These are phyloP conservation scores for Coecobrya sp. DNA, from an alignment of 2,888 invertebrate species.

Conservation along the genomic window DNA sequence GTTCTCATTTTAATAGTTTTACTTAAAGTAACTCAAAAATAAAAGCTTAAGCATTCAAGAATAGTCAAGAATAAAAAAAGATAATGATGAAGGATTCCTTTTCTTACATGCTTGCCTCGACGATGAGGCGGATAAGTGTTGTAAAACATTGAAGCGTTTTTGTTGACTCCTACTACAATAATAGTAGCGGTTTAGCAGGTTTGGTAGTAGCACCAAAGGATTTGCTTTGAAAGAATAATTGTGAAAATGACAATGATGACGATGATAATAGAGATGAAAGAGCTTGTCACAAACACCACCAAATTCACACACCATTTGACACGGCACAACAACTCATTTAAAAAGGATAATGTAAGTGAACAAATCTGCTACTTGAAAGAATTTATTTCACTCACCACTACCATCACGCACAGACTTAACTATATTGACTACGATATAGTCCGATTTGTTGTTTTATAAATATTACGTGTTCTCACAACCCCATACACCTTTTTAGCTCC, in stretches of 20 bases:
- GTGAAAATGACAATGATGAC: conserved; percentile 65
- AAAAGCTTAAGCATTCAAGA: background rate
- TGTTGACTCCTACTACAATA: conserved; percentile 52
- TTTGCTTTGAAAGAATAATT: conserved; percentile 42
- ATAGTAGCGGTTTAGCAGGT: conserved; percentile 55
- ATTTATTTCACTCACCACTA: conserved; percentile 16
- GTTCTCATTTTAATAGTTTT: background rate
- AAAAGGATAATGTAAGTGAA: conserved; percentile 7
- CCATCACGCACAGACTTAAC: conserved; percentile 26
- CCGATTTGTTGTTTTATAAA: conserved; percentile 21
- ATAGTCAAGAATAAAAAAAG: background rate
- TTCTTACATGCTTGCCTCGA: conserved; percentile 83
- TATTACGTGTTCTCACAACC: background rate
- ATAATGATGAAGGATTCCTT: conserved; percentile 35
- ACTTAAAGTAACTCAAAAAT: background rate
- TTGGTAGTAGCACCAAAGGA: conserved; percentile 57
- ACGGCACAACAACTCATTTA: conserved; percentile 75
- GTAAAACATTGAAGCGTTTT: conserved; percentile 85
- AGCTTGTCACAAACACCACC: conserved; percentile 76
- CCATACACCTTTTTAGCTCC: conserved; percentile 64
- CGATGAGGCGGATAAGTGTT: conserved; percentile 86
- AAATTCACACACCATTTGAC: conserved; percentile 81
- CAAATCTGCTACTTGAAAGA: background rate
- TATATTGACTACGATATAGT: conserved; percentile 34
- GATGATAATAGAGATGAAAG: conserved; percentile 73